A percentile compares a stretch with the other conserved stretches of the same genome.
phyloP scores from a whole-genome alignment of 2,797 vertebrate genomes.

The Acipenser ruthenus region DNA sequence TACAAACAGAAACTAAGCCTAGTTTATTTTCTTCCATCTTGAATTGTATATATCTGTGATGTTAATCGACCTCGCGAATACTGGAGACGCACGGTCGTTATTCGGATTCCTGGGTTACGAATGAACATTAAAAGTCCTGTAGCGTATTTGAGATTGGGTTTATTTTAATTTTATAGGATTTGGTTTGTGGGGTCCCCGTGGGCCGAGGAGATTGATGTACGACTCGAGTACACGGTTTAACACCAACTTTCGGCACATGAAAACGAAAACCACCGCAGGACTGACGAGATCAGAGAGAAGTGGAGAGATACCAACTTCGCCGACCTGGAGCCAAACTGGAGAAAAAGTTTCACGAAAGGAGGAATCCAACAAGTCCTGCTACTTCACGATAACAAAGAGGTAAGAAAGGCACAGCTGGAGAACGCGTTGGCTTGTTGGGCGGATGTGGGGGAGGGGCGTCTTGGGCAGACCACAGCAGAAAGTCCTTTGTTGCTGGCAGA shows the following conservation, averaged over 20 bases:
- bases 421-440: constrained; percentile 11
- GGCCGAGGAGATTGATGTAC: constrained; percentile 91
- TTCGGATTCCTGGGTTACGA: not conserved
- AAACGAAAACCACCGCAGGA: constrained; percentile 67
- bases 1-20: not conserved
- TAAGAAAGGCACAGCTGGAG: constrained; percentile 37
- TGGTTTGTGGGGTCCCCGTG: constrained; percentile 65
- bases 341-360: constrained; percentile 58
- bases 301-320: constrained; percentile 54
- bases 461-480: constrained; percentile 5
- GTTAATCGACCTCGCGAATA: no score
- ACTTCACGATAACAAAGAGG: constrained; percentile 79
- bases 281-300: constrained; percentile 69
- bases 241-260: constrained; percentile 81
- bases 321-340: constrained; percentile 65
- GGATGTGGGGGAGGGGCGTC: constrained; percentile 39
- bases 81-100: no score
- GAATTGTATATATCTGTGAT: not conserved
- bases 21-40: not conserved
- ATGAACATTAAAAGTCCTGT: not conserved
- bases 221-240: constrained; percentile 73
- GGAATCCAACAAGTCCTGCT: constrained; percentile 49
- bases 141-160: not conserved
- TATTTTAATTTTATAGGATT: not conserved
- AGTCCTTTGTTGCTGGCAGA: constrained; percentile 42